A percentile compares a stretch with the other conserved stretches of the same genome.
These are phyloP conservation scores for Gasteruption jaculator DNA, from an alignment of 2,888 invertebrate species.

Conservation along the genomic window DNA sequence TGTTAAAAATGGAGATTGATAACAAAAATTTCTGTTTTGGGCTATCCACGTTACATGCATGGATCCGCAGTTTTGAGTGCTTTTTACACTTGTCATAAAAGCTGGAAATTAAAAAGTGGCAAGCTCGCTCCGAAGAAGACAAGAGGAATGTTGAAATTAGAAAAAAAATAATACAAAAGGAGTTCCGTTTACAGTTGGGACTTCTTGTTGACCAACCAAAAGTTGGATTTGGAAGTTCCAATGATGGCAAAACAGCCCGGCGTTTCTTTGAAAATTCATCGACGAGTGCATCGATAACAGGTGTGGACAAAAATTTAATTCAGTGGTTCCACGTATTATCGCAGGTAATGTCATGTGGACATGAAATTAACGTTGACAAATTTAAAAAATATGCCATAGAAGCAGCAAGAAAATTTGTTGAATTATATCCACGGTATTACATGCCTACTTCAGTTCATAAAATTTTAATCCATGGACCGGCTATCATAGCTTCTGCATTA, in stretches of 20 bases:
- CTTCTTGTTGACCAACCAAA: constrained; percentile 22
- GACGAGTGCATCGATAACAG: constrained; percentile 14
- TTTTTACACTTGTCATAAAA: constrained; percentile 34
- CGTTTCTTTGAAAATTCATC: constrained; percentile 19
- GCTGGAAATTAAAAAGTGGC: constrained; percentile 34
- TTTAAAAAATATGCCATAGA: constrained; percentile 19
- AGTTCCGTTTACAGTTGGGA: constrained; percentile 15
- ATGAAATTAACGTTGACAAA: constrained; percentile 18
- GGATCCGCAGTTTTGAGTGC: constrained; percentile 37
- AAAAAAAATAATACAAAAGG: constrained; percentile 14
- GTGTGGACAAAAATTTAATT: constrained; percentile 16
- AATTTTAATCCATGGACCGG: constrained; percentile 25
- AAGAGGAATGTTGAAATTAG: constrained; percentile 19
- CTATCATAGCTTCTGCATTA: constrained; percentile 19
- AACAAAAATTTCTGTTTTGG: constrained; percentile 24
- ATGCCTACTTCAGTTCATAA: constrained; percentile 30
- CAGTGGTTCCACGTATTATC: constrained; percentile 18
- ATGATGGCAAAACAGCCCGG: constrained; percentile 22
- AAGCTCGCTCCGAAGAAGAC: constrained; percentile 29
- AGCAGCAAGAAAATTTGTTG: constrained; percentile 23
- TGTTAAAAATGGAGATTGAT: constrained; percentile 13
- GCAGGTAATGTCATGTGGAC: constrained; percentile 19
- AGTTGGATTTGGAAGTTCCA: constrained; percentile 20
- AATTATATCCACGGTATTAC: constrained; percentile 26
- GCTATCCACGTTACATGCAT: constrained; percentile 32